phyloP scores from a whole-genome alignment of 1,140 invertebrate species.

The Eupeodes corollae region DNA sequence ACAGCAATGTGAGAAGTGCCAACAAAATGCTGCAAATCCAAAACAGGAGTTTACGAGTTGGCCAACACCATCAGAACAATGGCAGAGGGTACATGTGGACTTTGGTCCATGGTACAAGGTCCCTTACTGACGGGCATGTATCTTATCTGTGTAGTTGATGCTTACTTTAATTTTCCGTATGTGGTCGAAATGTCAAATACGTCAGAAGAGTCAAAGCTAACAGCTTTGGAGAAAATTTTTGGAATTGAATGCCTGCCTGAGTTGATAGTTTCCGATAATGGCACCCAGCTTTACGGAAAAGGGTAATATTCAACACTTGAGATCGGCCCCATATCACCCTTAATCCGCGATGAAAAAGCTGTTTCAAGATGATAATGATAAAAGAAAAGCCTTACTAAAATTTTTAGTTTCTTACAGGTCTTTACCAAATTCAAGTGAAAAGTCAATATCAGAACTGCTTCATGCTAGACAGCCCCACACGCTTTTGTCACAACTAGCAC shows the following conservation, averaged over 20 bases:
- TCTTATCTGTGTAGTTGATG: slow-evolving; percentile 24
- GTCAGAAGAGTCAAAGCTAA: not conserved
- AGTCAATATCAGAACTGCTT: too few species aligned
- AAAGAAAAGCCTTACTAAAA: not conserved
- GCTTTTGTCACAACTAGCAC: too few species aligned
- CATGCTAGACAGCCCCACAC: too few species aligned
- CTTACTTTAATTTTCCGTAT: slow-evolving; percentile 31
- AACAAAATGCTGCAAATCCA: not conserved
- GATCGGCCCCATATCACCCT: not conserved
- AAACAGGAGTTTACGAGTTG: slow-evolving; percentile 12
- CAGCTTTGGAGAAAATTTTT: not conserved
- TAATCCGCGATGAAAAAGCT: not conserved
- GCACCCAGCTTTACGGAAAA: not conserved
- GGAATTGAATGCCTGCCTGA: not conserved
- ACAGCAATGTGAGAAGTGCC: not conserved
- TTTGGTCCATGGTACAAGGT: too few species aligned
- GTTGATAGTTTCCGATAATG: slow-evolving; percentile 13
- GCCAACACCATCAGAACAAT: slow-evolving; percentile 23
- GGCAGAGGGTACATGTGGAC: slow-evolving; percentile 36
- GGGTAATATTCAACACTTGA: not conserved
- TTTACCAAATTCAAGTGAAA: not conserved
- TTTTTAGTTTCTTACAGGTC: not conserved
- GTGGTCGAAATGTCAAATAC: slow-evolving; percentile 7
- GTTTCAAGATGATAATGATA: not conserved
- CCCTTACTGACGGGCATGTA: slow-evolving; percentile 25